Evolutionary conservation across 2,113 vertebrate species (phyloP).

Genomic region (Rallus limicola): DNA sequence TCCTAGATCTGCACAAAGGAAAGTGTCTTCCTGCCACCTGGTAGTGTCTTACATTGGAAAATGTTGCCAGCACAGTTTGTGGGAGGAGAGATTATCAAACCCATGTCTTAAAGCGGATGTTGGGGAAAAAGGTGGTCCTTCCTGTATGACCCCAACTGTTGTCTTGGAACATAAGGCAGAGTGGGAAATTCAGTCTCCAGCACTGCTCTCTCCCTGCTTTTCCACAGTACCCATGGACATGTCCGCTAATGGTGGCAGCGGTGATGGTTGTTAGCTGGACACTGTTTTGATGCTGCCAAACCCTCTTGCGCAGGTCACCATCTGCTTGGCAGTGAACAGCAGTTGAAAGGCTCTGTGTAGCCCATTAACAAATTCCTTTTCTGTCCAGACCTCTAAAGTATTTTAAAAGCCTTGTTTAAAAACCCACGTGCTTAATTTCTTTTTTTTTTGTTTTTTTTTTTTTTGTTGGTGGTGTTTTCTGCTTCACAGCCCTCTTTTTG

Average conservation of each 20-base stretch:
- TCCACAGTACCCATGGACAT: background rate
- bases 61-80: background rate
- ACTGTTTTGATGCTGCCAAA: background rate
- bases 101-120: background rate
- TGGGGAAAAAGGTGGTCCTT: background rate
- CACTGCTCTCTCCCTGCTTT: background rate
- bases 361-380: constrained; percentile 5
- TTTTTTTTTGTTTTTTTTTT: background rate
- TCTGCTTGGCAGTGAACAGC: background rate
- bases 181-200: background rate
- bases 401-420: constrained; percentile 21
- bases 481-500: background rate
- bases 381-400: background rate
- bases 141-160: fast-evolving
- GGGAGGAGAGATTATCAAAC: background rate
- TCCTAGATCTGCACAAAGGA: background rate
- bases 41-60: background rate
- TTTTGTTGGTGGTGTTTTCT: background rate
- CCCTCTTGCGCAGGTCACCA: background rate
- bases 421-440: background rate
- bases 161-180: background rate
- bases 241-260: background rate
- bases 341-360: background rate
- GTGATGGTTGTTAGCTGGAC: background rate
- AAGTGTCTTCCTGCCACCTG: background rate